phyloP scores from a whole-genome alignment of 2,888 invertebrate genomes.

The Leptura quadrifasciata region DNA sequence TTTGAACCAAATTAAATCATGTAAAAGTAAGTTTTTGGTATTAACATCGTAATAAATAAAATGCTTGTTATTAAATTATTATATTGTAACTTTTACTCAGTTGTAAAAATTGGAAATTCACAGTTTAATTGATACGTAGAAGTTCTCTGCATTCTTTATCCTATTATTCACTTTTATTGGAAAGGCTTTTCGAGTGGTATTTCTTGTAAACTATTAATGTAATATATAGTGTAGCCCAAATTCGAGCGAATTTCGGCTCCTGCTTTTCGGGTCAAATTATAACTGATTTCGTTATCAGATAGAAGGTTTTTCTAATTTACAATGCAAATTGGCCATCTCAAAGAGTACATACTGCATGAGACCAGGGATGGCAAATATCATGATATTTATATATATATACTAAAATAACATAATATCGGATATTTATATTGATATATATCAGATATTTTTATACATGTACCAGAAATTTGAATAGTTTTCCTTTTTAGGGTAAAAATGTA shows the following conservation, averaged over 20 bases:
- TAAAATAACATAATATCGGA: constrained; percentile 1
- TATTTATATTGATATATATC: constrained; percentile 10
- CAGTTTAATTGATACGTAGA: background rate
- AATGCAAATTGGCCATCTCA: too few relatives aligned
- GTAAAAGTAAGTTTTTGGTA: background rate
- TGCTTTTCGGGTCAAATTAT: too few relatives aligned
- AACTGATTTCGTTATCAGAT: too few relatives aligned
- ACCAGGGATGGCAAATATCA: too few relatives aligned
- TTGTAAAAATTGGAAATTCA: background rate
- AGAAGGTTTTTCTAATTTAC: too few relatives aligned
- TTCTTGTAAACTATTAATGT: background rate
- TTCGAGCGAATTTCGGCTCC: too few relatives aligned
- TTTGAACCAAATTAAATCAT: background rate
- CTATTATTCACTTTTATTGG: background rate
- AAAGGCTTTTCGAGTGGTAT: background rate
- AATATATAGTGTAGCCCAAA: too few relatives aligned
- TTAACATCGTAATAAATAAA: background rate
- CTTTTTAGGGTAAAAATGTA: constrained; percentile 5
- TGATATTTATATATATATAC: constrained; percentile 1
- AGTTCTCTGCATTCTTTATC: background rate
- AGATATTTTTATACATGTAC: too few relatives aligned
- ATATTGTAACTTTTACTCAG: background rate
- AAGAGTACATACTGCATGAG: too few relatives aligned
- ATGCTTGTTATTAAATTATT: background rate
- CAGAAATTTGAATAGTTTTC: constrained; percentile 4